Evolutionary conservation across 2,113 vertebrate genomes (phyloP).

Genomic region (Lichenostomus cassidix): DNA sequence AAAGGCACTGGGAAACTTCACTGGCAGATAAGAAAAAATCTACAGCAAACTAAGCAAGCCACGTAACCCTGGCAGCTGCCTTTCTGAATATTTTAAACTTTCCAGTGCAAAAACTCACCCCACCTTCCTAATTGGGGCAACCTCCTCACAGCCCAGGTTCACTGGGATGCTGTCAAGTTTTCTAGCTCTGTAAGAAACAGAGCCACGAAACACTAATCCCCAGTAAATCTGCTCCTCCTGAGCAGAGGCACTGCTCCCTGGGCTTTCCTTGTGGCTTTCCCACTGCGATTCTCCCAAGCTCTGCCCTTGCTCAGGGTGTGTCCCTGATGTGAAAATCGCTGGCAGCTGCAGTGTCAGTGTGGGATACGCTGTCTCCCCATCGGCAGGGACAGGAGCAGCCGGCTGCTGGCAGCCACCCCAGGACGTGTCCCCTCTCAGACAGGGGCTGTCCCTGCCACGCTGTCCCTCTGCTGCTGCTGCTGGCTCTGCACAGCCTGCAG

Average conservation of each 20-base stretch:
- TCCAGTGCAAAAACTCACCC: background rate
- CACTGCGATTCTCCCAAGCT: accelerated
- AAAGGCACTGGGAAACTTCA: background rate
- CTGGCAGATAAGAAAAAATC: background rate
- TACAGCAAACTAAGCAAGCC: background rate
- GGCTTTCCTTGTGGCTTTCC: background rate
- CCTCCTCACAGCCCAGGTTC: background rate
- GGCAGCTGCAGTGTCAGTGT: no score
- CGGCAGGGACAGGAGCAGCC: accelerated
- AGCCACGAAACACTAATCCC: background rate
- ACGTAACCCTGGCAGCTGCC: background rate
- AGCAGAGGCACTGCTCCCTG: background rate
- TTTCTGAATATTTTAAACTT: background rate
- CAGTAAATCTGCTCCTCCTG: accelerated
- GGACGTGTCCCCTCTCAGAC: background rate
- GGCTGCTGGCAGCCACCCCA: background rate
- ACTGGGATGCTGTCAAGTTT: background rate
- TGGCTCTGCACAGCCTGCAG: accelerated
- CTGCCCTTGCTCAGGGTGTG: background rate
- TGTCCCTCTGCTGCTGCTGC: background rate
- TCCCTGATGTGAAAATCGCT: background rate
- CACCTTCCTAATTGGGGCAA: background rate
- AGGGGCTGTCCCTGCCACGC: background rate
- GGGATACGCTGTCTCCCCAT: accelerated
- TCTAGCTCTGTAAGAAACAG: background rate